Percentiles rank a stretch among this genome's conserved stretches.
Conservation (phyloP, 2,797 vertebrate species). For the Pyrrhura leucotis region DNA sequence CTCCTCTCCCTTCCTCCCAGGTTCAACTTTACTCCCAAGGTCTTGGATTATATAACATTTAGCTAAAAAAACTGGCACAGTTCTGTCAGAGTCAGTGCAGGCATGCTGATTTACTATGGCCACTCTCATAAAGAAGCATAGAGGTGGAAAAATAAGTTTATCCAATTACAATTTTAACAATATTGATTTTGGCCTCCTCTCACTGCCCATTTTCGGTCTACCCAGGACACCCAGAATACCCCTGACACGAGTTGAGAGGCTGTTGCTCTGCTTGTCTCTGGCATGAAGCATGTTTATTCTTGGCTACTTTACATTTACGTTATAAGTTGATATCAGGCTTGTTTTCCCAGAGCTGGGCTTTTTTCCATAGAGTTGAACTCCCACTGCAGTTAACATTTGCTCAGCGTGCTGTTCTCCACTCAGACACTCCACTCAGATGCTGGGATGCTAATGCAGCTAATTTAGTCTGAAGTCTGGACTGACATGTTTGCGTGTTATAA, state of each 20-base stretch:
- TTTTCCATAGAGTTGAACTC: background rate
- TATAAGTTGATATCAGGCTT: background rate
- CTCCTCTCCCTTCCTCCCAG: too few relatives aligned
- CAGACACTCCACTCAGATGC: background rate
- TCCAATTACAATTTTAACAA: background rate
- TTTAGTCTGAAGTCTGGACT: background rate
- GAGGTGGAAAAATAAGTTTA: background rate
- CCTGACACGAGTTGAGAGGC: background rate
- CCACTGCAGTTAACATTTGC: background rate
- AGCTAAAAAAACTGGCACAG: background rate
- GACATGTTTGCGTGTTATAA: background rate
- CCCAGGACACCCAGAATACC: background rate
- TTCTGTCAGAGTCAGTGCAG: background rate
- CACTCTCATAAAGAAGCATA: background rate
- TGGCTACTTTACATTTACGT: background rate
- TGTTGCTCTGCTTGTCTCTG: background rate
- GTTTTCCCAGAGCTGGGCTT: background rate
- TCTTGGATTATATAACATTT: background rate
- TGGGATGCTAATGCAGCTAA: background rate
- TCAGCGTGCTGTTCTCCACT: background rate
- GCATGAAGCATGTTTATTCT: background rate
- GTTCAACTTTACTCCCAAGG: background rate
- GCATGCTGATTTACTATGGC: background rate
- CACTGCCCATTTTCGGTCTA: background rate
- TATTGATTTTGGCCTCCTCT: background rate